These are phyloP conservation scores for Neuroscelio doddi DNA, from an alignment of 2,888 invertebrate species.

Conservation along the genomic window DNA sequence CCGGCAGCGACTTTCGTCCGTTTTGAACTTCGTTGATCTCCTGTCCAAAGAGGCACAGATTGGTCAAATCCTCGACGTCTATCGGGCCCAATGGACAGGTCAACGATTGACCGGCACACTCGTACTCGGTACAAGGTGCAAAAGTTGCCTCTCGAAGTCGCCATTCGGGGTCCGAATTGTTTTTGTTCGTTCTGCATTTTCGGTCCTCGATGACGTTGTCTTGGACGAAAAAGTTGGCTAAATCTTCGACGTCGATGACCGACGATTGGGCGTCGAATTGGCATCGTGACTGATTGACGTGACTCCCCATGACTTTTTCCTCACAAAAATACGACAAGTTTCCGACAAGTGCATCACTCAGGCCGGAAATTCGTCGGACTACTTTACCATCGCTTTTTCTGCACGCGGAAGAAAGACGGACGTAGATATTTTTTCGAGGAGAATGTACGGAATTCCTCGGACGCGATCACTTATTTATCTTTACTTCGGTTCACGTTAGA, in stretches of 20 bases:
- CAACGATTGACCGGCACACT: slow-evolving; percentile 21
- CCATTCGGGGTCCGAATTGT: not conserved
- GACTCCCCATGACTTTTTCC: too few relatives aligned
- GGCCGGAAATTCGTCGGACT: too few relatives aligned
- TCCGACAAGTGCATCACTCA: too few relatives aligned
- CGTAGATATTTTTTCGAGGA: too few relatives aligned
- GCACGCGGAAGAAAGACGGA: too few relatives aligned
- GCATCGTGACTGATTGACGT: not conserved
- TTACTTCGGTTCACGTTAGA: too few relatives aligned
- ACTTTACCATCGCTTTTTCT: too few relatives aligned
- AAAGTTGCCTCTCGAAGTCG: slow-evolving; percentile 16
- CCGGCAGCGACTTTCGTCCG: too few relatives aligned
- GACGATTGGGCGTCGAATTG: not conserved
- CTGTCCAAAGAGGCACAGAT: slow-evolving; percentile 52
- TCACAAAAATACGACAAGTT: too few relatives aligned
- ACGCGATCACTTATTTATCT: too few relatives aligned
- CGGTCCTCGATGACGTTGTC: slow-evolving; percentile 14
- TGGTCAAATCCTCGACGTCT: slow-evolving; percentile 63
- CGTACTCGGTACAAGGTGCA: slow-evolving; percentile 26
- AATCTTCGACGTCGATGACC: slow-evolving; percentile 26
- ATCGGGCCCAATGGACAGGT: slow-evolving; percentile 51
- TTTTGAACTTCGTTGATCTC: slow-evolving; percentile 13
- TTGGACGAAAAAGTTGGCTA: slow-evolving; percentile 20
- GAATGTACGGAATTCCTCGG: too few relatives aligned
- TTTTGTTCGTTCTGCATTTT: not conserved